Base-by-base conservation (phyloP, 2,888 invertebrate species). In the Limnephilus auricula region DNA sequence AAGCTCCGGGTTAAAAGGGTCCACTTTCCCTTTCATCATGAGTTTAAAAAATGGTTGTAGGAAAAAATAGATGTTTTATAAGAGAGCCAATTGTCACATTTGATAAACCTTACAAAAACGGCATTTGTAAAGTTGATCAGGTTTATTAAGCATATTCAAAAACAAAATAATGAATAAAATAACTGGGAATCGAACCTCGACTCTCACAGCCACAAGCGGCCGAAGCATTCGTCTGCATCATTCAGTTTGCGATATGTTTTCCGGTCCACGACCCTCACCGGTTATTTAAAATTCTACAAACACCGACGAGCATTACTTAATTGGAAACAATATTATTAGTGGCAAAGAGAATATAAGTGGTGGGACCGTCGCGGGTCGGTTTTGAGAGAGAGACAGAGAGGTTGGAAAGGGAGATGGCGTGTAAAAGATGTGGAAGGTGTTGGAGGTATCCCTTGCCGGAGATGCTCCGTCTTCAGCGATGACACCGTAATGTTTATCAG, bases 381-480 rank as follows among this genome's bases (percentile, higher is more conserved):
- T 65, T 65, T 65, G 25, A 25, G 65, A 65, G 65, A 25, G 65
- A 65, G 65, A 65, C 65, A 5, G 65, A 25, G 6, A 25, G 65
- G 1, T n/a, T 6, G 50, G 65, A 65, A n/a, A 65, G 65, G 9
- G 65, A 65, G 65, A 25, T 65, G 65, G 65, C n/a, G 9, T 65
- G n/a, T 65, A 25, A 25, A 65, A 65, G 65, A 65, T 18, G 65
- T 65, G 65, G 65, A 65, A n/a, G 65, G 65, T 65, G 25, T n/a
- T n/a, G 9, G n/a, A 82, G 82, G 25, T 37, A n/a, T 82, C 82
- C 32, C 82, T 82, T 32, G 82, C 82, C 82, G 82, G 82, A 82
- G 82, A 82, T 82, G 34, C 25, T 34, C 34, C 32, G 82, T 82
- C 82, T 34, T 34, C 82, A 15, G 82, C 82, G 32, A 82, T 82